Base-by-base conservation (phyloP, 2,888 invertebrate species). In the Netelia virgata region DNA sequence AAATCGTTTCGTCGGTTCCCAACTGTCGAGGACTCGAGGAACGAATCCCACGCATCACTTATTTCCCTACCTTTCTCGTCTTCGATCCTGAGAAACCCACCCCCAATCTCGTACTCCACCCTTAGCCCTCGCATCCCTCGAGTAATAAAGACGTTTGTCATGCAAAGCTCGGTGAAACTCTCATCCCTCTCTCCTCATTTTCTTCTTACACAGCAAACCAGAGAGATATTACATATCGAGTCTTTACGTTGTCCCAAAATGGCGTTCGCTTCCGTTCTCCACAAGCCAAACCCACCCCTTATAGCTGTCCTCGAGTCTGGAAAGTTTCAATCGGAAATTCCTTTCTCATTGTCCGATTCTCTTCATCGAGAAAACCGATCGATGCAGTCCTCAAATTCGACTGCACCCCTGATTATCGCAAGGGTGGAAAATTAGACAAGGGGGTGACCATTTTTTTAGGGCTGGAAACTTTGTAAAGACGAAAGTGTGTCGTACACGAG, bases 131-230 rank as follows among this genome's bases (percentile, higher is more conserved):
- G 36, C 50, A 36, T 57, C 41, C 61, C 50, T 23, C 43, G 64
- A 43, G 77, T 78, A 82, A 84, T 84, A 84, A 78, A 78, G 69
- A 64, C 84, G 84, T 84, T 82, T 84, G 84, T 84, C 77, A 84
- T 84, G 84, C 84, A 84, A 81, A 84, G 74, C 84, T 74, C 68
- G 74, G 18, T 69, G 77, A 74, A 78, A 73, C 64, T 69, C 55
- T 36, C 64, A 14, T 47, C 11, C 23, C 69, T 70, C 55, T 16
- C 20, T 63, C 18, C n/a, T 18, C 16, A 14, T 57, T n/a, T 55
- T 14, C 57, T 16, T 57, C 59, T 28, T 16, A 18, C 18, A n/a
- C 10, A 68, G 43, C 20, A 64, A 72, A 36, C 53, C 69, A 50
- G 69, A 14, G 10, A n/a, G 73, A 84, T 74, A 84, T 82, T 74